phyloP scores from a whole-genome alignment of 2,888 invertebrate genomes.

The Incurvaria masculella region DNA sequence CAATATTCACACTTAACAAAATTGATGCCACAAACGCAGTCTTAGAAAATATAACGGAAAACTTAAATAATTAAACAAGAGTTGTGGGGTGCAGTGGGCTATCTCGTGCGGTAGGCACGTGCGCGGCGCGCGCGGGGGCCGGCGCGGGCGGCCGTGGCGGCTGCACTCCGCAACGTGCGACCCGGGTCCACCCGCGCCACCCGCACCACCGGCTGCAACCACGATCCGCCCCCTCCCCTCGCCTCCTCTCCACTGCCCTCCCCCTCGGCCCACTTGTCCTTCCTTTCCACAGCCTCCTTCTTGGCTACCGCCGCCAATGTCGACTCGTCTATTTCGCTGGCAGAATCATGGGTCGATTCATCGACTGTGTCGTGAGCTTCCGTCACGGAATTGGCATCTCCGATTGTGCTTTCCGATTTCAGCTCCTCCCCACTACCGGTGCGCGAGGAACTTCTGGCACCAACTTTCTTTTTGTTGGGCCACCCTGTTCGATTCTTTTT shows the following conservation, averaged over 20 bases:
- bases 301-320: conserved; percentile 24
- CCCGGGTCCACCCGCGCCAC: conserved; percentile 61
- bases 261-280: not conserved
- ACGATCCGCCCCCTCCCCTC: conserved; percentile 27
- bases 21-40: not conserved
- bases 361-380: too few species aligned
- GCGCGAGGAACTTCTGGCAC: conserved; percentile 16
- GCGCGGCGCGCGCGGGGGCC: conserved; percentile 19
- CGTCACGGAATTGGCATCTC: conserved; percentile 21
- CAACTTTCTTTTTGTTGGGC: conserved; percentile 58
- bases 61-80: not conserved
- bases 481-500: conserved; percentile 80
- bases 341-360: conserved; percentile 31
- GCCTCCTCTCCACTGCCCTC: conserved; percentile 1
- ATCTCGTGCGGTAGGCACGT: conserved; percentile 23
- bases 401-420: conserved; percentile 28
- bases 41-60: not conserved
- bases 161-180: conserved; percentile 33
- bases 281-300: conserved; percentile 21
- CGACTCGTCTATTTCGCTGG: conserved; percentile 31
- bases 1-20: not conserved
- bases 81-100: conserved; percentile 21
- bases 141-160: not conserved
- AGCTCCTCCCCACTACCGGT: conserved; percentile 13
- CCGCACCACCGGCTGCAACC: conserved; percentile 64